Conservation (phyloP, 2,888 invertebrate species). For the Aphidius colemani region DNA sequence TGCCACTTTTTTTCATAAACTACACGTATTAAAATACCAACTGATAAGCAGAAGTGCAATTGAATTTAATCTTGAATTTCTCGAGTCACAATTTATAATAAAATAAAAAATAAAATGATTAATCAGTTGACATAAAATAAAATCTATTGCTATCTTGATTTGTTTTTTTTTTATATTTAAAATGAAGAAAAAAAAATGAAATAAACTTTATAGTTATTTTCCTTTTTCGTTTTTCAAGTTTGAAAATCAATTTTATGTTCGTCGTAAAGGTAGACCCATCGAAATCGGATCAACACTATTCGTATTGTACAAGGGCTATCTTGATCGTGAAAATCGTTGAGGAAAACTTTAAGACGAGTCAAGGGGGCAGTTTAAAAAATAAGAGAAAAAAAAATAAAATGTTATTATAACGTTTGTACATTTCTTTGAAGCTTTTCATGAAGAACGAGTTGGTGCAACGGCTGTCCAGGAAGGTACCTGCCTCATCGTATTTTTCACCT, state of each 20-base stretch:
- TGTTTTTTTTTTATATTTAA: constrained; percentile 14
- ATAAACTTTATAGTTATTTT: constrained; percentile 2
- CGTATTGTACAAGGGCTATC: constrained; percentile 31
- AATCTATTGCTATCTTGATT: not conserved
- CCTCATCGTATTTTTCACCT: constrained; percentile 22
- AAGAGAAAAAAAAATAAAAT: constrained; percentile 29
- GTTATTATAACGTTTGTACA: constrained; percentile 28
- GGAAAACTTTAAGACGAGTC: too few species aligned
- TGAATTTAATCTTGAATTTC: too few species aligned
- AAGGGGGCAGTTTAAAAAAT: constrained; percentile 4
- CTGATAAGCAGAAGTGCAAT: too few species aligned
- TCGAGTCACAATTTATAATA: too few species aligned
- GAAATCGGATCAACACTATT: constrained; percentile 28
- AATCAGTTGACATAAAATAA: too few species aligned
- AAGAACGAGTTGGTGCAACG: not conserved
- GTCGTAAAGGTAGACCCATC: constrained; percentile 25
- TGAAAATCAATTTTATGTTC: too few species aligned
- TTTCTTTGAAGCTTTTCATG: not conserved
- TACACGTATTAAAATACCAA: too few species aligned
- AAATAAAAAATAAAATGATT: too few species aligned
- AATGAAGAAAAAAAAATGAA: constrained; percentile 1
- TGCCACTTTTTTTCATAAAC: constrained; percentile 26
- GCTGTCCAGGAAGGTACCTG: constrained; percentile 28
- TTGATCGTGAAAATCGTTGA: constrained; percentile 26
- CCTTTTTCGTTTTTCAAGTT: too few species aligned